Evolutionary conservation across 1,140 invertebrate species (phyloP).

Genomic region (Atta texana): DNA sequence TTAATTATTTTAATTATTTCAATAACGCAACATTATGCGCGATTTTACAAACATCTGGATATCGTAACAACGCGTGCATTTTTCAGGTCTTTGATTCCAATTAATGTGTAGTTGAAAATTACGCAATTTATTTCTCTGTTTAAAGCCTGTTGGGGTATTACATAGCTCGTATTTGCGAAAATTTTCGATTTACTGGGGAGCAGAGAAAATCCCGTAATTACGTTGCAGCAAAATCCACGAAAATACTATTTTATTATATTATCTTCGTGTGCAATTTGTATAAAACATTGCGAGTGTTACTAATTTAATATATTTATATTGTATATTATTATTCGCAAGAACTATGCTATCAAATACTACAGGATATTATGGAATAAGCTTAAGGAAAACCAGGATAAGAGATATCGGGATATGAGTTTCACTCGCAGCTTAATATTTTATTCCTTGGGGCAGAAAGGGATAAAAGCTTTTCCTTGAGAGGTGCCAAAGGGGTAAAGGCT

Average conservation of each 20-base stretch:
- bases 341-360: not conserved
- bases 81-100: conserved; percentile 10
- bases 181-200: conserved; percentile 9
- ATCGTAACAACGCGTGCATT: not conserved
- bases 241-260: conserved; percentile 1
- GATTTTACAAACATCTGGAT: not conserved
- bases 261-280: not conserved
- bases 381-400: not conserved
- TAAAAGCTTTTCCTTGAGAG: not conserved
- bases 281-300: not conserved
- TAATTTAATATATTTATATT: conserved; percentile 2
- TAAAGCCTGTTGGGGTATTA: not conserved
- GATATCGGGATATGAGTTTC: not conserved
- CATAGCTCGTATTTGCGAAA: conserved; percentile 16
- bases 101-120: conserved; percentile 21
- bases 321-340: not conserved
- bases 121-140: conserved; percentile 8
- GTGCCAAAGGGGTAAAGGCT: not conserved
- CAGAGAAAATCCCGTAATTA: conserved; percentile 31
- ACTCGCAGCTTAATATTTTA: conserved; percentile 3
- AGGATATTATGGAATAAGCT: not conserved
- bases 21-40: not conserved
- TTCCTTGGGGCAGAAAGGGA: not conserved
- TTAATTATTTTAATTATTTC: conserved; percentile 3
- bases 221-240: conserved; percentile 7